A percentile compares a stretch with the other conserved stretches of the same genome.
These are phyloP conservation scores for Fulmarus glacialis DNA, from an alignment of 2,113 vertebrate species.

Conservation along the genomic window DNA sequence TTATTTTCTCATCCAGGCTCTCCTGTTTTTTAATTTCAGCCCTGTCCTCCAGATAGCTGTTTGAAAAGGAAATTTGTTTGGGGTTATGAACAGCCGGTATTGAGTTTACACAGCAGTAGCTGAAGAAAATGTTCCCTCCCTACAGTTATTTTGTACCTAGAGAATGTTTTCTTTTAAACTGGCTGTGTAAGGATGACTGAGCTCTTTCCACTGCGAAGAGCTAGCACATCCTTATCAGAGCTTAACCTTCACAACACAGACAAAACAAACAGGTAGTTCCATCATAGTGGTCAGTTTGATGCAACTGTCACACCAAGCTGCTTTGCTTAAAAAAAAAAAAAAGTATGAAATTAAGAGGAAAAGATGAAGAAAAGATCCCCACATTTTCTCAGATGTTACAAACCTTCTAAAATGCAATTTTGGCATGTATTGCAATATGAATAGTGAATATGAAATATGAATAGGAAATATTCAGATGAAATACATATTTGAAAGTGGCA, in stretches of 20 bases:
- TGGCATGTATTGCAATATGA: not conserved
- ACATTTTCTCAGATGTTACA: not conserved
- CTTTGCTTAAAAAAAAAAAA: not conserved
- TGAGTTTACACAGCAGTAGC: conserved; percentile 19
- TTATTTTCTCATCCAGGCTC: not conserved
- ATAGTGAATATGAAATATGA: not conserved
- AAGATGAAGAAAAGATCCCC: not conserved
- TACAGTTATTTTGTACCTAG: not conserved
- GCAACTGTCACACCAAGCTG: not conserved
- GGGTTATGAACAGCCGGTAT: not conserved
- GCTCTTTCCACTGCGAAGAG: not conserved
- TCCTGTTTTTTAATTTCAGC: not conserved
- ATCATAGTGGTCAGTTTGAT: not conserved
- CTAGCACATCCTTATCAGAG: not conserved
- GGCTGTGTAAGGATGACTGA: not conserved
- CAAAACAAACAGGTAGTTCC: not conserved
- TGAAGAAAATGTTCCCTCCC: not conserved
- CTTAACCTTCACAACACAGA: not conserved
- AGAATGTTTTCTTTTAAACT: conserved; percentile 13
- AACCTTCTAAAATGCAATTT: not conserved
- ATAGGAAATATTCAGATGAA: not conserved
- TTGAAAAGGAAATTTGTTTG: conserved; percentile 7
- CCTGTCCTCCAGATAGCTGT: not conserved
- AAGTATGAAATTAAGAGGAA: not conserved
- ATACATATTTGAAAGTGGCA: not conserved